phyloP scores from a whole-genome alignment of 1,140 invertebrate species.

The Reticulitermes speratus region DNA sequence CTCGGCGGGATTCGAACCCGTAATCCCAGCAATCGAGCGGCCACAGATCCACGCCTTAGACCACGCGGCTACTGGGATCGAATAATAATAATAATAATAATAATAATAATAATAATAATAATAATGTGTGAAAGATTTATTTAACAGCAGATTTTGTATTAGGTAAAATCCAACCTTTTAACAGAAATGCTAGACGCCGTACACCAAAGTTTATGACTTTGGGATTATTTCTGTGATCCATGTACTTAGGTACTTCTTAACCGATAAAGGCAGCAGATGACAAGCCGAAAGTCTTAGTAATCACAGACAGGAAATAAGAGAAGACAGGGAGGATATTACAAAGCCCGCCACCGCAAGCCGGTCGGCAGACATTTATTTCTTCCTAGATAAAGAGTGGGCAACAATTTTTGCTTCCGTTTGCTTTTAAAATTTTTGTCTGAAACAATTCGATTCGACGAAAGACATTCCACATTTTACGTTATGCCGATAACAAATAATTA shows the following conservation, averaged over 20 bases:
- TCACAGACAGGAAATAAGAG: not conserved
- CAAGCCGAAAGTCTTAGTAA: not conserved
- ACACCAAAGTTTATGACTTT: not conserved
- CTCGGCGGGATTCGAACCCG: no score
- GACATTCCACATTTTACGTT: not conserved
- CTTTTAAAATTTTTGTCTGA: not conserved
- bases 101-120: no score
- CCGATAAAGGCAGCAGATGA: not conserved
- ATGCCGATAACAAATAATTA: not conserved
- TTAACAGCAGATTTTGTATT: no score
- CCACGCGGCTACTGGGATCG: no score
- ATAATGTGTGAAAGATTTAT: no score
- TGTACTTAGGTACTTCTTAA: not conserved
- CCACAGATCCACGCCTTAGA: no score
- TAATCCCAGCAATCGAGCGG: no score
- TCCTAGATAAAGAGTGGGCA: not conserved
- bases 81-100: no score
- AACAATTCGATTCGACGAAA: not conserved
- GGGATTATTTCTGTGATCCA: not conserved
- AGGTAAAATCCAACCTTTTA: no score
- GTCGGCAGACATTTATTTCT: not conserved
- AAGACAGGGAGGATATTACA: not conserved
- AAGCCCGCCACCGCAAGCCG: not conserved
- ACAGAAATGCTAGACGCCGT: no score
- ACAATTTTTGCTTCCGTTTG: not conserved